Base-by-base conservation (phyloP, 37 sponge, comb jelly and placozoan genomes). In the Hexactinellida sp. region DNA sequence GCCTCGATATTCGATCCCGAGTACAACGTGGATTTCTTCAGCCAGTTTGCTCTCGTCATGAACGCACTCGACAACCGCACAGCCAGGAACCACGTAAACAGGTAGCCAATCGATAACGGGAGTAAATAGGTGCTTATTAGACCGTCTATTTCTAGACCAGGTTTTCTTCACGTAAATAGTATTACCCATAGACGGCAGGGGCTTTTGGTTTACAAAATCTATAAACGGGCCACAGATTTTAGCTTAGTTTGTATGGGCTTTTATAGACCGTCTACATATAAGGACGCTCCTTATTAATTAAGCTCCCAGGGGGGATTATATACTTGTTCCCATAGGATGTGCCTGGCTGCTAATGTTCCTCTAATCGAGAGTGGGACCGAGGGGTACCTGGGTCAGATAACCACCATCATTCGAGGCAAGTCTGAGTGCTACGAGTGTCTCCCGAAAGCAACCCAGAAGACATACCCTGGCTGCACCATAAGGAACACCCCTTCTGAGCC, bases 401-500 rank as follows among this genome's bases (percentile, higher is more conserved):
- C 94, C 38, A 96, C 94, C 38, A 96, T 96, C 19, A 87, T 88
- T 36, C 94, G 91, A 90, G 97, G 92, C 32, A 82, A 82, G 21
- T 92, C 91, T 85, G 99, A 98, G 87, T 98, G 99, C 76, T 98
- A 98, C 85, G 99, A 98, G 86, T 98, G 99, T 82, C 93, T 88
- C 82, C 99, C 96, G 0, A 95, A 95, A 55, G 94, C 96, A 24
- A 88, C 90, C 7, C 54, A 89, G 25, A 98, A 93, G 88, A 94
- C 94, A 28, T 98, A 83, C 38, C 99, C 99, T 24, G 96, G 96
- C 37, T 98, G 99, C 54, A 98, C 96, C 38, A 98, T 98, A 19
- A 83, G 99, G 37, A 98, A 98, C 89, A 98, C 99, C 37, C 99
- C 99, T 38, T 92, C 94, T n/a, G 94, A 95, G 83, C 99, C 99